Base-by-base conservation (phyloP, 2,113 vertebrate genomes). In the Malurus melanocephalus region DNA sequence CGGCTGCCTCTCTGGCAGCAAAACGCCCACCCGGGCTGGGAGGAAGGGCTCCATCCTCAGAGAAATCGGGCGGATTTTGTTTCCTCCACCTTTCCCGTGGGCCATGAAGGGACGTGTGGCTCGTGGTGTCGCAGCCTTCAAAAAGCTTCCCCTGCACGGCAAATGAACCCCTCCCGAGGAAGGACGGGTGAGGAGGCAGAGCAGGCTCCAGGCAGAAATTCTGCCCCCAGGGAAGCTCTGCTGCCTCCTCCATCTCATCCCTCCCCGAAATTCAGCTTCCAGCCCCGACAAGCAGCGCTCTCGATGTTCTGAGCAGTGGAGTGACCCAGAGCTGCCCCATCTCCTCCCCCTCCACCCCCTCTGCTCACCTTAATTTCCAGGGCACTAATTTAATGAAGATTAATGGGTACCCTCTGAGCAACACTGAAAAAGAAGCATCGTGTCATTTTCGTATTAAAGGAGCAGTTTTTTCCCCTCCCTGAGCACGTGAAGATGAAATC, bases 401-500 rank as follows among this genome's bases (percentile, higher is more conserved):
- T 87, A 92, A 94, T 79, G 81, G 17, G 55, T 40, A 84, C 74
- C 91, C 84, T 95, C 87, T 71, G 73, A 92, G 61, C 87, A 68
- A 10, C 10, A 38, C 75, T 61, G 71, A 75, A 87, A 72, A 64
- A 64, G 78, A 12, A 79, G 6, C 62, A 3, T 56, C 38, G 30
- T 1, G 4, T 52, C 9, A 78, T 93, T 94, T 86, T 67, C 92
- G 90, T 87, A 90, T 61, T 92, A 93, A 95, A 93, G 80, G 53
- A 88, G 40, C 8, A 1, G 65, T 81, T 87, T 84, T 67, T 57
- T 57, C 62, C 33, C 84, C 69, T 84, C 74, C 61, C 83, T 60
- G 40, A 81, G 88, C 49, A 72, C 74, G 57, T 2, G 32, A 64
- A 84, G 11, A 45, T 85, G 46, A 86, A 78, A 71, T 28, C 35